Evolutionary conservation across 2,797 vertebrate genomes (phyloP), one percentile per base, ranked within the genome.

Genomic region (Caiman crocodilus): DNA sequence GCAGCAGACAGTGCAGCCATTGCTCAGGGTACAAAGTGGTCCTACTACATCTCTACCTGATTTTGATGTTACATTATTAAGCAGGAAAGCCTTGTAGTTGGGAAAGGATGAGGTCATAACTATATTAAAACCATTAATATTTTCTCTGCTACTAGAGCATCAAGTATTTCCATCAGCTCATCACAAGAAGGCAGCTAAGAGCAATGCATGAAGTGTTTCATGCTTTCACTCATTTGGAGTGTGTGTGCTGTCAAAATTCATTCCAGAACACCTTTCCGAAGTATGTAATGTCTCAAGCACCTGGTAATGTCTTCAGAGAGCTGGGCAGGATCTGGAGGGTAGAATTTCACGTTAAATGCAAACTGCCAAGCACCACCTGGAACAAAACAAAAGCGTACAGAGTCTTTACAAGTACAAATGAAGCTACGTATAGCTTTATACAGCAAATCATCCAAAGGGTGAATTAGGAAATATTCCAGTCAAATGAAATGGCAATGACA

Each of bases 281-380:
- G n/a, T 58, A 93, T 83, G 80, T 85, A 30, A 90, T 60, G 57
- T 65, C 85, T 92, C 91, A 96, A 96, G 92, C 97, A 99, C 99
- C 99, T 99, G 97, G 99, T 99, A 95, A 99, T 99, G 89, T 99
- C 99, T 98, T 99, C 99, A 42, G 98, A 98, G 73, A 99, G 98
- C 97, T 99, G 99, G 71, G 99, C 96, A 28, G 99, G 99, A 92
- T 99, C 99, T 78, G 99, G 99, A 87, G 99, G 99, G 96, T 99
- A 99, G 98, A 99, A 99, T 97, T 99, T 99, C 84, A 99, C 99
- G 91, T 99, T 99, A 97, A 99, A 99, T 64, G 99, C 98, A 97
- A 99, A 99, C 97, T 98, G 99, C 99, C 99, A 99, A 96, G 99
- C 98, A 92, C 98, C 99, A 97, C 98, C 99, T 99, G 97, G n/a